Evolutionary conservation across 2,888 invertebrate genomes (phyloP), one percentile per base, ranked within the genome.

Genomic region (Andrena dorsata): DNA sequence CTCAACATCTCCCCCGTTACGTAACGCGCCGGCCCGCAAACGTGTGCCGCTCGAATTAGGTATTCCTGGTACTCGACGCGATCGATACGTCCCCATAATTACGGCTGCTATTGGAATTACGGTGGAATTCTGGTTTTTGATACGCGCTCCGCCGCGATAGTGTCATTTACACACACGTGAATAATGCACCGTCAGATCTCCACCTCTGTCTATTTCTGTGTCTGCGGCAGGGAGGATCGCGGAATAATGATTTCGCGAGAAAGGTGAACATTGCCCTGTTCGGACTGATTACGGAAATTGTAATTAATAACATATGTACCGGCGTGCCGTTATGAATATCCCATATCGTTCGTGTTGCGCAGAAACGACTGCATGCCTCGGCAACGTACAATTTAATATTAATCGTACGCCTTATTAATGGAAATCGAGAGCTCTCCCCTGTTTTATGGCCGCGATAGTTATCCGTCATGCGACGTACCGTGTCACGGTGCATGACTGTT

Each of bases 1-100:
- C 81, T 83, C 74, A 86, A 81, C 68, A 60, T 73, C 70, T 61
- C 61, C 76, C 4, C 65, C 65, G 76, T 86, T 85, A 83, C 83
- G 72, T 82, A 85, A 85, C 51, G 60, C 26, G 32, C 35, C 41
- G 10, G 58, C 60, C 49, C 28, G 71, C 51, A 53, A 53, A 32
- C 73, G 71, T 74, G 64, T 32, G 61, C 60, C 49, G 20, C 58
- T 70, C 28, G 64, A 73, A 81, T 79, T 69, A 80, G 64, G 32
- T 65, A 80, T 75, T 75, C 64, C 61, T 47, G 30, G 64, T 28
- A 47, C 26, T 53, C 30, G 53, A 16, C 5, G 13, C 71, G 81
- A 80, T 82, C 81, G 74, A 82, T 80, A 68, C 41, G 10, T 63
- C 32, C 32, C 63, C 63, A 63, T 77, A 77, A 79, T 79, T 69